Base-by-base conservation (phyloP, 1,140 invertebrate genomes). In the Scaptomyza montana region DNA sequence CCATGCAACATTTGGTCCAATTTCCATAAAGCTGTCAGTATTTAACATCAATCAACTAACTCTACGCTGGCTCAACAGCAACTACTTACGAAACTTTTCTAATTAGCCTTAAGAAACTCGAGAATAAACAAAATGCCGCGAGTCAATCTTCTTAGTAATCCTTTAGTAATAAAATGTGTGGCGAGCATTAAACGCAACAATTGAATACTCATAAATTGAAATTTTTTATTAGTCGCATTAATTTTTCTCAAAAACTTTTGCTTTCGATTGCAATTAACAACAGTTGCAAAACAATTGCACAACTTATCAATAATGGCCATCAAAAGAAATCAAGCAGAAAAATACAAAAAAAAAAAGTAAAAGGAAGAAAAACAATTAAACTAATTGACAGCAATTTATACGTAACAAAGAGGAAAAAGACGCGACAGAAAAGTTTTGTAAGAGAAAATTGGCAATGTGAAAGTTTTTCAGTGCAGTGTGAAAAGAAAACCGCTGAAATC, bases 331-430 rank as follows among this genome's bases (percentile, higher is more conserved):
- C 47, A 25, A 28, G 49, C 41, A 67, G 33, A 25, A 64, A 60
- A 51, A 59, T 50, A 43, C 33, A 13, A 45, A 46, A 51, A 67
- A 39, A 72, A 78, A 68, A 64, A 67, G 73, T 65, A 2, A 47
- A 19, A 43, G 3, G 69, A 65, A 71, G 66, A 74, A 77, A 82
- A 85, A 85, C 78, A 85, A 85, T 85, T 85, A 85, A 85, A 85
- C 81, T 85, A 86, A 85, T 85, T 85, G 81, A 78, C 69, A 84
- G 81, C 80, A 85, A 85, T 86, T 85, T 85, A 86, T 86, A 86
- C 78, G 81, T 69, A 86, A 61, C 78, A 85, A 80, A 75, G 41
- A 46, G 43, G 59, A 66, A 19, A 33, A 33, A 33, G 30, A 33
- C 2, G 68, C 72, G 47, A 74, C 78, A 59, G 39, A 78, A 86